These are phyloP conservation scores for Brachyptera risi DNA, from an alignment of 2,888 invertebrate genomes.

Conservation along the genomic window DNA sequence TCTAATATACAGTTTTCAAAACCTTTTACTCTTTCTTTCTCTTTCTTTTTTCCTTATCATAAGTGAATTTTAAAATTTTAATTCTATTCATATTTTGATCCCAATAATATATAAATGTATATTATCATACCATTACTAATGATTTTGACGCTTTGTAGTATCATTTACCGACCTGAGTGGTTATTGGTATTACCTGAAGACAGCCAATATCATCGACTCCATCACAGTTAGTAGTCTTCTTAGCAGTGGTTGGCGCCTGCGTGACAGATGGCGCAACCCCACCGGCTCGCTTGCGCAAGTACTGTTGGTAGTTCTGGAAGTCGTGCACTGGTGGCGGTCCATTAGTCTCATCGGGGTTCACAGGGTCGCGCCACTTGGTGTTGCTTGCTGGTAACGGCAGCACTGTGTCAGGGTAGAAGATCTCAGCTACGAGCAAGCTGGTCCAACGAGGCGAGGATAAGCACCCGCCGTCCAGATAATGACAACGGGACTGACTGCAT, in stretches of 20 bases:
- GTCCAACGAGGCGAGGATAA: constrained; percentile 90
- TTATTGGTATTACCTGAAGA: constrained; percentile 63
- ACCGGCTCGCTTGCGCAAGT: constrained; percentile 66
- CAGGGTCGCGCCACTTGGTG: constrained; percentile 41
- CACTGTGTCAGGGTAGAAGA: constrained; percentile 79
- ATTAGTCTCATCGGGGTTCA: constrained; percentile 49
- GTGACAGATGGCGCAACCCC: constrained; percentile 44
- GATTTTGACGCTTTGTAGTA: no score
- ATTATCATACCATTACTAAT: no score
- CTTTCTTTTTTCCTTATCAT: no score
- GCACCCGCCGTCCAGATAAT: constrained; percentile 87
- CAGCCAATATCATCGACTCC: constrained; percentile 86
- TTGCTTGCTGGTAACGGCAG: constrained; percentile 43
- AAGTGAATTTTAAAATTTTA: no score
- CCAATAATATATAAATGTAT: no score
- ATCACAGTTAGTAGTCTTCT: constrained; percentile 62
- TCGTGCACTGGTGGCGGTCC: constrained; percentile 65
- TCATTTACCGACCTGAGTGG: no score
- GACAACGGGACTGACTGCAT: constrained; percentile 56
- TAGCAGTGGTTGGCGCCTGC: constrained; percentile 15
- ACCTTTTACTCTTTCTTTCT: no score
- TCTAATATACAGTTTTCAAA: no score
- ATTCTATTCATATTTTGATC: no score
- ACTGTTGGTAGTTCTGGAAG: constrained; percentile 75
- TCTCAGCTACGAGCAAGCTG: constrained; percentile 83